Conservation (phyloP, 1,140 invertebrate genomes). For the Aphelenchoides fujianensis region DNA sequence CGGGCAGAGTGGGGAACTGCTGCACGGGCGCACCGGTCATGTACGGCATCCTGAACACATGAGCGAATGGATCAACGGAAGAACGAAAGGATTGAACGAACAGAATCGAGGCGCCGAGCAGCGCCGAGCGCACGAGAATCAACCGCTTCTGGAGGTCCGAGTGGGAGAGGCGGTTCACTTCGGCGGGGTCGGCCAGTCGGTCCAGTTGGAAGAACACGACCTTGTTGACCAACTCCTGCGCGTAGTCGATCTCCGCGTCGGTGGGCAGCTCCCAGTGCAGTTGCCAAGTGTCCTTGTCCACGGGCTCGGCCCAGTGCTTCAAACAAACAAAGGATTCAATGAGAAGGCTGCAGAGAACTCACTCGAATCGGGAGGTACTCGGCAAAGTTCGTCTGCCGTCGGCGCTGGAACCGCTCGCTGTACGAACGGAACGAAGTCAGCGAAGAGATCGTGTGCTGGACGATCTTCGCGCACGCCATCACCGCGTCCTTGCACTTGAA, state of each 20-base stretch:
- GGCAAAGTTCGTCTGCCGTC: constrained; percentile 63
- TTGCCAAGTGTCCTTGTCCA: constrained; percentile 70
- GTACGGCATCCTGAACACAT: constrained; percentile 4
- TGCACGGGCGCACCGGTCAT: constrained; percentile 8
- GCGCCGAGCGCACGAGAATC: constrained; percentile 26
- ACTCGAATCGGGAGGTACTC: constrained; percentile 74
- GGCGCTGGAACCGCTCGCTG: constrained; percentile 63
- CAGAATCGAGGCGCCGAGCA: constrained; percentile 42
- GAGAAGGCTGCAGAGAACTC: constrained; percentile 52
- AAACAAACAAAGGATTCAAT: constrained; percentile 37
- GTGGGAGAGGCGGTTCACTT: constrained; percentile 45
- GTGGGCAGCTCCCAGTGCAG: constrained; percentile 76
- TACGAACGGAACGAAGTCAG: constrained; percentile 70
- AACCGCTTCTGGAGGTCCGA: constrained; percentile 54
- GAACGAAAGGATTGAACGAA: neutral
- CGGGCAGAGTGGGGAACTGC: constrained; percentile 1
- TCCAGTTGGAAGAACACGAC: constrained; percentile 69
- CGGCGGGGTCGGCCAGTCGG: constrained; percentile 66
- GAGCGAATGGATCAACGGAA: neutral
- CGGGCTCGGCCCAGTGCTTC: constrained; percentile 77
- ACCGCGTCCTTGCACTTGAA: constrained; percentile 48
- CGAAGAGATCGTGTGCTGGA: constrained; percentile 67
- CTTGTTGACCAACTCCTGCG: constrained; percentile 67
- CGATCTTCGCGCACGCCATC: constrained; percentile 48
- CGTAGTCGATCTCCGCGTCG: constrained; percentile 70